A percentile compares a stretch with the other conserved stretches of the same genome.
Evolutionary conservation across 2,113 vertebrate genomes (phyloP).

Genomic region (Calyptommatus sinebrachiatus): DNA sequence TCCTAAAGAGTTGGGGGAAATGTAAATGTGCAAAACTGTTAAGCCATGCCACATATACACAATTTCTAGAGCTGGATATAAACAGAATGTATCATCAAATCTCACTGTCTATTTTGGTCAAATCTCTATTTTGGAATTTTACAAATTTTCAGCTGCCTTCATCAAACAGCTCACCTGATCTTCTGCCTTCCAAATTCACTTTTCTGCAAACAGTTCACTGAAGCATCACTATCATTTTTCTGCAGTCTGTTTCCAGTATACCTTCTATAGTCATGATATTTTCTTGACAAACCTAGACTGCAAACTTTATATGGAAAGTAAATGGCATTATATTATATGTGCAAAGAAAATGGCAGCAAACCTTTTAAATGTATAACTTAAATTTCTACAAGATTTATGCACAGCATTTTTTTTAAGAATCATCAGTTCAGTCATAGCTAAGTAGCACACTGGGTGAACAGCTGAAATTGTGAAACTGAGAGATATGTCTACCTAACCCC

Average conservation of each 20-base stretch:
- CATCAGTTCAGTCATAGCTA: background rate
- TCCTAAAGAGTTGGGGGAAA: too few relatives aligned
- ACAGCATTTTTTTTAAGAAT: background rate
- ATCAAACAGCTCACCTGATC: background rate
- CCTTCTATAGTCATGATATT: background rate
- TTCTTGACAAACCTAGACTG: background rate
- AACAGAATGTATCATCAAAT: too few relatives aligned
- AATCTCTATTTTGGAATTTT: background rate
- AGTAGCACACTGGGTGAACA: background rate
- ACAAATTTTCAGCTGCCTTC: background rate
- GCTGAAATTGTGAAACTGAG: background rate
- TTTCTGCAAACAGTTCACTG: background rate
- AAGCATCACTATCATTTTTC: background rate
- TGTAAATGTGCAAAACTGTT: too few relatives aligned
- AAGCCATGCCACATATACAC: too few relatives aligned
- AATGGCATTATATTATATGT: background rate
- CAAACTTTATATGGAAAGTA: background rate
- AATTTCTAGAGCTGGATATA: too few relatives aligned
- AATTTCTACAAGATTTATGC: background rate
- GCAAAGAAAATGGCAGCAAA: background rate
- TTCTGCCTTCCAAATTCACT: background rate
- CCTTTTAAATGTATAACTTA: background rate
- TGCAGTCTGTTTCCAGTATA: background rate
- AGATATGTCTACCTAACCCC: background rate
- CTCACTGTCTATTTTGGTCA: too few relatives aligned